A percentile compares a stretch with the other conserved stretches of the same genome.
These are phyloP conservation scores for Nymphalis urticae DNA, from an alignment of 2,888 invertebrate species.

Conservation along the genomic window DNA sequence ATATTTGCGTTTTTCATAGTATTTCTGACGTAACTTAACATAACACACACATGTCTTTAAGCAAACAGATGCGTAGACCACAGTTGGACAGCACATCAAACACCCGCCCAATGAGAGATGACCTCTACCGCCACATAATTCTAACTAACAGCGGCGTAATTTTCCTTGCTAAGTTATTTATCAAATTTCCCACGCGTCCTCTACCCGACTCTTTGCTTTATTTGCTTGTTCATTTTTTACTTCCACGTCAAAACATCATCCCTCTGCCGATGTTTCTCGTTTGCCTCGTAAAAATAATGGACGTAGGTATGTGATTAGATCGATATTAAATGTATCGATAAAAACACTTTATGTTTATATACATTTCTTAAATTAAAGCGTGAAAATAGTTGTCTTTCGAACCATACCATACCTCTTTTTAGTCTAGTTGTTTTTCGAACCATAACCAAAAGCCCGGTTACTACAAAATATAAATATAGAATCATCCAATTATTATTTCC, in stretches of 20 bases:
- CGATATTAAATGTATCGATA: conserved; percentile 32
- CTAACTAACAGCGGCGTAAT: conserved; percentile 29
- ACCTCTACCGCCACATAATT: conserved; percentile 19
- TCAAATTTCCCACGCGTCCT: conserved; percentile 45
- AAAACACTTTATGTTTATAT: background rate
- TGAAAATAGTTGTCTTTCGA: too few relatives aligned
- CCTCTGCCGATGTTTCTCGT: conserved; percentile 40
- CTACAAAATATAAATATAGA: too few relatives aligned
- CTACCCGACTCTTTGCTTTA: conserved; percentile 35
- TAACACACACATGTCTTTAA: background rate
- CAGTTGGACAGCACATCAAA: conserved; percentile 14
- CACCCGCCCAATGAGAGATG: conserved; percentile 21
- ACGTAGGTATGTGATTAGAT: conserved; percentile 32
- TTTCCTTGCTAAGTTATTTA: conserved; percentile 29
- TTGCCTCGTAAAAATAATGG: conserved; percentile 55
- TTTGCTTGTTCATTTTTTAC: conserved; percentile 49
- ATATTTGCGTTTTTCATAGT: too few relatives aligned
- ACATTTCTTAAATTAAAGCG: too few relatives aligned
- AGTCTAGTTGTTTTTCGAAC: too few relatives aligned
- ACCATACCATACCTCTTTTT: too few relatives aligned
- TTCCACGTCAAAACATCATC: conserved; percentile 47
- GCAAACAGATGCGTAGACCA: background rate
- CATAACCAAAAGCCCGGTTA: too few relatives aligned
- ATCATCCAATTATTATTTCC: too few relatives aligned
- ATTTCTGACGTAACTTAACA: too few relatives aligned